Evolutionary conservation across 1,140 invertebrate species (phyloP).

Genomic region (Augochlora pura): DNA sequence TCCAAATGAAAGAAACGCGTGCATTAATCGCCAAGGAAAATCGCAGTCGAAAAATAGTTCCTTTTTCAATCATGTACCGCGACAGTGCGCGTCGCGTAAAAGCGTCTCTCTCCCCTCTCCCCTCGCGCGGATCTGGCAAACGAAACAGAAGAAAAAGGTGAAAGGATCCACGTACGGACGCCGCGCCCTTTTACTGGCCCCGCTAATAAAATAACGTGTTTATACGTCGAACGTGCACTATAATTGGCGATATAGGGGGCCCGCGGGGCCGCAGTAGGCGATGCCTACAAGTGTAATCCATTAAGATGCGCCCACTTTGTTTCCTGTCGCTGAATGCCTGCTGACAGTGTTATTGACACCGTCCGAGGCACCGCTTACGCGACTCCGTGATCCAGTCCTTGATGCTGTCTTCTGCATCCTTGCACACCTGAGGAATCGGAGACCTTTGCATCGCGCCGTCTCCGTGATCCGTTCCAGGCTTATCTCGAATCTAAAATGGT

Average conservation of each 20-base stretch:
- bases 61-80: too few species aligned
- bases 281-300: constrained; percentile 71
- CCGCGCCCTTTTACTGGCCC: constrained; percentile 22
- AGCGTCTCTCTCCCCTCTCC: not conserved
- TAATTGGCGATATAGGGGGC: constrained; percentile 68
- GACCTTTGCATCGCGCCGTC: too few species aligned
- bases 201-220: constrained; percentile 68
- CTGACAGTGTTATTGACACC: constrained; percentile 30
- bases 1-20: too few species aligned
- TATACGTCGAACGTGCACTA: constrained; percentile 67
- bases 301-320: constrained; percentile 67
- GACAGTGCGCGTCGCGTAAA: too few species aligned
- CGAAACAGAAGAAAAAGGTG: constrained; percentile 18
- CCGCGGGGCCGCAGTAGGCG: constrained; percentile 57
- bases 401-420: not conserved
- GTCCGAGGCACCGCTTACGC: not conserved
- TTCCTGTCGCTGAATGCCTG: constrained; percentile 47
- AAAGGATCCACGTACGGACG: constrained; percentile 30
- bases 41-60: too few species aligned
- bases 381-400: not conserved
- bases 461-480: too few species aligned
- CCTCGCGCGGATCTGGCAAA: not conserved
- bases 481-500: too few species aligned
- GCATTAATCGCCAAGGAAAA: too few species aligned
- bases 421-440: not conserved